Evolutionary conservation across 2,113 vertebrate species (phyloP).

Genomic region (Labeo rohita): DNA sequence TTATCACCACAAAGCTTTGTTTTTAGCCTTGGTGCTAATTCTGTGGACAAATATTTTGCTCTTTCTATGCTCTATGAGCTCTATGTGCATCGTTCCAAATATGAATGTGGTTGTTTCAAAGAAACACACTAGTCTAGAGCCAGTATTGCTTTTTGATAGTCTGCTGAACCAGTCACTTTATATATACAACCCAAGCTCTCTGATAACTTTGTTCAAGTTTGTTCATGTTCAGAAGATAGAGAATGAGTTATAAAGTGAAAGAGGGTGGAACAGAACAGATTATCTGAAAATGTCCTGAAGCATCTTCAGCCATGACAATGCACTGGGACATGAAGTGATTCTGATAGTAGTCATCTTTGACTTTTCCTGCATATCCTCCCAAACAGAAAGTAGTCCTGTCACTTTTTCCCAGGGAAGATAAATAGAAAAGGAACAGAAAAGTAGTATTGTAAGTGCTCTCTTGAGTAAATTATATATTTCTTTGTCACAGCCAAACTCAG

Average conservation of each 20-base stretch:
- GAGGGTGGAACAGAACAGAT: slow-evolving; percentile 19
- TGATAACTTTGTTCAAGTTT: slow-evolving; percentile 5
- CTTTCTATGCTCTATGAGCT: background rate
- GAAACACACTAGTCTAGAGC: background rate
- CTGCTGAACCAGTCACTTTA: background rate
- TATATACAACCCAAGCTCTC: background rate
- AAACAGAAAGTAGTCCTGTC: slow-evolving; percentile 4
- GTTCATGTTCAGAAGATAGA: slow-evolving; percentile 13
- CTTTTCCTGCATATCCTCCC: slow-evolving; percentile 2
- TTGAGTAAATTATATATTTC: background rate
- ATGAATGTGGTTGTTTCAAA: background rate
- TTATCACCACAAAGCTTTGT: background rate
- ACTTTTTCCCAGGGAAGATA: background rate
- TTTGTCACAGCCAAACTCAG: background rate
- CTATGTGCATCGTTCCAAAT: background rate
- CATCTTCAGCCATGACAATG: slow-evolving; percentile 19
- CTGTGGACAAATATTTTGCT: background rate
- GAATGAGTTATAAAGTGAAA: slow-evolving; percentile 8
- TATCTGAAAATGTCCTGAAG: slow-evolving; percentile 20
- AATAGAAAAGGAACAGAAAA: background rate
- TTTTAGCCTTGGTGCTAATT: background rate
- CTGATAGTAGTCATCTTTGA: slow-evolving; percentile 20
- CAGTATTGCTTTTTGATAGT: background rate
- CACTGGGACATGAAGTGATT: slow-evolving; percentile 8
- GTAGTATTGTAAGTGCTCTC: background rate